Evolutionary conservation across 1,140 invertebrate species (phyloP).

Genomic region (Carposina sasakii): DNA sequence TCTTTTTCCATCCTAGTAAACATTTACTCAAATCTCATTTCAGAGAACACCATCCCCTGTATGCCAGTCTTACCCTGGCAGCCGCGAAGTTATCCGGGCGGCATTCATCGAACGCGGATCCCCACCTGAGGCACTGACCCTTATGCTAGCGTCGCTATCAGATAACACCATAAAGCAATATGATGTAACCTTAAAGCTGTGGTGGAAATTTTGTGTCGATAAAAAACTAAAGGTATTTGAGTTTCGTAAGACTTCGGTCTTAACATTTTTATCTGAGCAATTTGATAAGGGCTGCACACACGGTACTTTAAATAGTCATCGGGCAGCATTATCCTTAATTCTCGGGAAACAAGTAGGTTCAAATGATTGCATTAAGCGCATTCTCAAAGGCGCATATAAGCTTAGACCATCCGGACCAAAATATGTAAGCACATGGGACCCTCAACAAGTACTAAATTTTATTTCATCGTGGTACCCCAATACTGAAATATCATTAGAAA

Average conservation of each 20-base stretch:
- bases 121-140: slow-evolving; percentile 12
- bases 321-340: slow-evolving; percentile 29
- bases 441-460: slow-evolving; percentile 23
- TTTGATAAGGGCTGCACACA: slow-evolving; percentile 21
- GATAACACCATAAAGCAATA: slow-evolving; percentile 30
- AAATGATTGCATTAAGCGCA: slow-evolving; percentile 16
- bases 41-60: slow-evolving; percentile 4
- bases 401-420: slow-evolving; percentile 21
- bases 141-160: slow-evolving; percentile 21
- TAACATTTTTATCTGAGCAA: slow-evolving; percentile 17
- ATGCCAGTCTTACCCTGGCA: slow-evolving; percentile 12
- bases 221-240: slow-evolving; percentile 15
- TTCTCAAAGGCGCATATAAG: slow-evolving; percentile 26
- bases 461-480: slow-evolving; percentile 10
- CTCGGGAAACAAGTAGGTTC: slow-evolving; percentile 14
- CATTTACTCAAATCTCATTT: slow-evolving; percentile 15
- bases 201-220: slow-evolving; percentile 33
- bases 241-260: not conserved
- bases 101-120: slow-evolving; percentile 13
- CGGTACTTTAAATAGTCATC: slow-evolving; percentile 29
- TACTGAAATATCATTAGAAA: slow-evolving; percentile 15
- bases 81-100: slow-evolving; percentile 20
- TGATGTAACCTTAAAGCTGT: slow-evolving; percentile 17
- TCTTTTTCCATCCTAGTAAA: slow-evolving; percentile 15
- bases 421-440: slow-evolving; percentile 28